Evolutionary conservation across 2,888 invertebrate genomes (phyloP).

Genomic region (Diplolepis rosae): DNA sequence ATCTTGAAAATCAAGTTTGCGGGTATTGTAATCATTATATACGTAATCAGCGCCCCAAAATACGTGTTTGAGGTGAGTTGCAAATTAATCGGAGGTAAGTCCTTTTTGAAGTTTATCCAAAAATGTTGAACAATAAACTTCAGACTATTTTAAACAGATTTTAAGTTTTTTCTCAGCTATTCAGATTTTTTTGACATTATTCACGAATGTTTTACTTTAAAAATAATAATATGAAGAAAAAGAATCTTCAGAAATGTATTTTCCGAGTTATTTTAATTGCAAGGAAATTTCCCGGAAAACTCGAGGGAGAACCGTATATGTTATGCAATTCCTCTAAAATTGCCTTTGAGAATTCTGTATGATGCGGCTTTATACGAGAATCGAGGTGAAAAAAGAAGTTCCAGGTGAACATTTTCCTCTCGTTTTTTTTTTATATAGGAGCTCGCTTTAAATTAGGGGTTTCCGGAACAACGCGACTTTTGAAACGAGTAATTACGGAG

Average conservation of each 20-base stretch:
- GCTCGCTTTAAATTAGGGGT: slow-evolving; percentile 15
- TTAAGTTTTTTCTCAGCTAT: no score
- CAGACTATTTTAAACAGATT: no score
- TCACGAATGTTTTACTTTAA: background rate
- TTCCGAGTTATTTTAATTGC: background rate
- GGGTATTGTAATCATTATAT: no score
- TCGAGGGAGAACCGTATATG: background rate
- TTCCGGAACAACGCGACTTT: slow-evolving; percentile 17
- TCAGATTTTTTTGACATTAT: no score
- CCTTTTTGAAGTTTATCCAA: no score
- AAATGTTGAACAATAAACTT: no score
- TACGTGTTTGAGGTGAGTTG: no score
- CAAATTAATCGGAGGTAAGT: no score
- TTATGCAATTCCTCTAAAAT: background rate
- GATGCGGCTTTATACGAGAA: background rate
- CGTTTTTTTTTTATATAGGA: background rate
- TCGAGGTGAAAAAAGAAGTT: background rate
- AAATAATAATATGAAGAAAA: background rate
- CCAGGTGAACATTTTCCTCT: slow-evolving; percentile 1
- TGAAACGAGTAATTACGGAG: slow-evolving; percentile 16
- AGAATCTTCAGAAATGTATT: background rate
- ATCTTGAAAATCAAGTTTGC: no score
- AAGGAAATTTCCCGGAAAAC: background rate
- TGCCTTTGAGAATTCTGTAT: slow-evolving; percentile 1
- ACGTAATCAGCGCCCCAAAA: no score